Evolutionary conservation across 2,113 vertebrate species (phyloP).

Genomic region (Emydura subglobosa): DNA sequence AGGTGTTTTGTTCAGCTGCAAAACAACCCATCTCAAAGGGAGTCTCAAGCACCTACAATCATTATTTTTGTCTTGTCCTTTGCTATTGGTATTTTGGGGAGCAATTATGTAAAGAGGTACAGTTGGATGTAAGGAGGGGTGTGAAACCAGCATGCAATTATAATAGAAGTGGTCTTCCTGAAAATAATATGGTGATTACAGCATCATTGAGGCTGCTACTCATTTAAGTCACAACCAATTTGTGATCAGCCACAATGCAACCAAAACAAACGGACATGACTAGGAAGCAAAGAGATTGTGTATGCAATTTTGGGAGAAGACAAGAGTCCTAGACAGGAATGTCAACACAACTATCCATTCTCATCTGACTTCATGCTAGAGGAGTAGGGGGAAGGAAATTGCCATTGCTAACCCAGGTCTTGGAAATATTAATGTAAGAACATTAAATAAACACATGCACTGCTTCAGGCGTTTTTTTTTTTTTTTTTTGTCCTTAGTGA

Average conservation of each 20-base stretch:
- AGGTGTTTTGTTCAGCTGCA: not conserved
- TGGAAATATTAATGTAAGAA: not conserved
- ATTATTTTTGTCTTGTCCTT: not conserved
- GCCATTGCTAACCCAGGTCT: not conserved
- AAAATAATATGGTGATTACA: not conserved
- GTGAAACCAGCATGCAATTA: not conserved
- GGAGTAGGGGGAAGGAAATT: not conserved
- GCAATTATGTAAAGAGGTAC: not conserved
- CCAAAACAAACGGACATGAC: not conserved
- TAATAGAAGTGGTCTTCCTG: fast-evolving
- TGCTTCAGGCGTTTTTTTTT: not conserved
- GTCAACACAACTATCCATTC: not conserved
- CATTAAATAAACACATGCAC: not conserved
- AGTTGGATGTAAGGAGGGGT: not conserved
- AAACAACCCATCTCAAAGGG: not conserved
- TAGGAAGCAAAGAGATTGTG: not conserved
- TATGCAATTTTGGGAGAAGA: not conserved
- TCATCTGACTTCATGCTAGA: not conserved
- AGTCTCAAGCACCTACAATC: not conserved
- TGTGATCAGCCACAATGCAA: not conserved
- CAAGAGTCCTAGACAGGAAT: not conserved
- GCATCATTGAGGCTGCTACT: not conserved
- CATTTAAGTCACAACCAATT: not conserved
- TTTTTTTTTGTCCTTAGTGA: not conserved
- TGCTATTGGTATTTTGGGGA: not conserved